Conservation (phyloP, 2,888 invertebrate genomes). For the Steromphala cineraria region DNA sequence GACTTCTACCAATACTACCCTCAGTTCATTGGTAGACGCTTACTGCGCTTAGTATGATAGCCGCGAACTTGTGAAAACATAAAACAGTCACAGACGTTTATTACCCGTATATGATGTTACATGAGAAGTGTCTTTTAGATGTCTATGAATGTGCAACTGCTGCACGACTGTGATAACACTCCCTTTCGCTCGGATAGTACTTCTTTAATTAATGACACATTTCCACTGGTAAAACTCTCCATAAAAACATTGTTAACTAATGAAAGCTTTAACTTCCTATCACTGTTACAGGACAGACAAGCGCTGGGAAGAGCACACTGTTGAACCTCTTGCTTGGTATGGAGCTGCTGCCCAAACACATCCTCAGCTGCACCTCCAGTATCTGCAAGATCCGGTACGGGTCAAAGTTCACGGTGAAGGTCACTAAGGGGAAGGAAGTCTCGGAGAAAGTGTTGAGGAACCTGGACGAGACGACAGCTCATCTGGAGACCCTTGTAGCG, state of each 20-base stretch:
- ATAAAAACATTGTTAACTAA: background rate
- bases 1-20: no score
- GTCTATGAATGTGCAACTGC: no score
- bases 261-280: background rate
- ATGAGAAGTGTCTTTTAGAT: no score
- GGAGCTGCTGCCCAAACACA: conserved; percentile 57
- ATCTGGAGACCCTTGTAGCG: conserved; percentile 15
- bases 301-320: conserved; percentile 68
- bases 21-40: no score
- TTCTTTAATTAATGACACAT: no score
- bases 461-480: background rate
- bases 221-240: background rate
- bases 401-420: conserved; percentile 35
- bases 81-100: no score
- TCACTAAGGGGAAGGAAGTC: conserved; percentile 32
- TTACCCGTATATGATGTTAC: no score
- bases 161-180: no score
- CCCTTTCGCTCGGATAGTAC: no score
- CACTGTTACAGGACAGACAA: conserved; percentile 62
- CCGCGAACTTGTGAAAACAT: no score
- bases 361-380: conserved; percentile 62
- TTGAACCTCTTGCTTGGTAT: conserved; percentile 62
- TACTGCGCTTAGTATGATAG: no score
- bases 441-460: conserved; percentile 26
- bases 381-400: conserved; percentile 59